Conservation (phyloP, 2,797 vertebrate genomes). For the Synaphobranchus kaupii region DNA sequence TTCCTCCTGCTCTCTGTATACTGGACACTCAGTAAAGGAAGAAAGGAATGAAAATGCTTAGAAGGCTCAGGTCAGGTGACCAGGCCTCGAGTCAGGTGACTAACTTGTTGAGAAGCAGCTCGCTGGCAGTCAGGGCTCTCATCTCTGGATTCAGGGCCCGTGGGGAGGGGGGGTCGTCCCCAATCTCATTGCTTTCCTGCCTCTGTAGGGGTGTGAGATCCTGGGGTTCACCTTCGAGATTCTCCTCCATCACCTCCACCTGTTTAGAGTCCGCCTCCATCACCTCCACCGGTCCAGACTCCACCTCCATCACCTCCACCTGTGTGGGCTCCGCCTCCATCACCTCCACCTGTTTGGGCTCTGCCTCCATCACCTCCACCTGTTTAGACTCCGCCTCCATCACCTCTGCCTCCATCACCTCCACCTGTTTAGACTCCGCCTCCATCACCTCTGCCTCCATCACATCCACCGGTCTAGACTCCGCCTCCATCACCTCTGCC, state of each 20-base stretch:
- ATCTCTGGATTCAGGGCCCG: constrained; percentile 59
- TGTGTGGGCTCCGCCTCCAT: neutral
- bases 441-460: neutral
- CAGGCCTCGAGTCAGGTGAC: constrained; percentile 54
- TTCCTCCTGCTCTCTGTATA: no score
- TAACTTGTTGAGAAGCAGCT: constrained; percentile 77
- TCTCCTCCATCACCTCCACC: constrained; percentile 31
- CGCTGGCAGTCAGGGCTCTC: constrained; percentile 70
- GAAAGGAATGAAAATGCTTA: neutral
- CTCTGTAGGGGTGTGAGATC: constrained; percentile 39
- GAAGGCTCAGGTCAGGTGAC: neutral
- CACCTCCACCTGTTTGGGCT: neutral
- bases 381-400: neutral
- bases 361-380: constrained; percentile 23
- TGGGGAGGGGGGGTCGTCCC: constrained; percentile 37
- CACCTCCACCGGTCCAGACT: neutral
- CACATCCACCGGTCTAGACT: neutral
- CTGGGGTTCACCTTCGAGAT: constrained; percentile 29
- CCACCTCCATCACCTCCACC: neutral
- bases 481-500: constrained; percentile 18
- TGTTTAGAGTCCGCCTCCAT: neutral
- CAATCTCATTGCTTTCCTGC: constrained; percentile 51
- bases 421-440: constrained; percentile 23
- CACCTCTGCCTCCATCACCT: constrained; percentile 11
- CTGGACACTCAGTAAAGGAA: no score